These are phyloP conservation scores for Thalassoma bifasciatum DNA, from an alignment of 2,113 vertebrate genomes.

Conservation along the genomic window DNA sequence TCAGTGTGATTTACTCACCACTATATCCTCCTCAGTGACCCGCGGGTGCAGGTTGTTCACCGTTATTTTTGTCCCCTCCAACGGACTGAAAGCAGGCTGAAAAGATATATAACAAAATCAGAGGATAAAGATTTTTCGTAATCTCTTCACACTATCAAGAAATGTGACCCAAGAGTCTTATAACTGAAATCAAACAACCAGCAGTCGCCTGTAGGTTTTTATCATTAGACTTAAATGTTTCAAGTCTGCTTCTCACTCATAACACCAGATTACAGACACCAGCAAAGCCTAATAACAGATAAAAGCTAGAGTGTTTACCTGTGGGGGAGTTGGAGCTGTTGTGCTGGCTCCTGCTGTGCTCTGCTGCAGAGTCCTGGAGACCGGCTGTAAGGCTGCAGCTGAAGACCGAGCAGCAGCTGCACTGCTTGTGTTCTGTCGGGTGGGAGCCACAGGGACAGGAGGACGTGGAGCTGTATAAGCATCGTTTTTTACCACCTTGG, in stretches of 20 bases:
- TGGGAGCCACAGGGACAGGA: slow-evolving; percentile 73
- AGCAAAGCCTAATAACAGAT: background rate
- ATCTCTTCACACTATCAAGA: no score
- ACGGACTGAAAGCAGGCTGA: slow-evolving; percentile 90
- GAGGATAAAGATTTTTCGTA: background rate
- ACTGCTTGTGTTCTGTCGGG: slow-evolving; percentile 64
- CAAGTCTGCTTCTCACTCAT: no score
- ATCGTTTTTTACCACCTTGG: slow-evolving; percentile 98
- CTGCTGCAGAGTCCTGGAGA: slow-evolving; percentile 89
- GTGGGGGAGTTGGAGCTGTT: slow-evolving; percentile 76
- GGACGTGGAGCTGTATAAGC: slow-evolving; percentile 89
- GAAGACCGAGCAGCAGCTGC: slow-evolving; percentile 69
- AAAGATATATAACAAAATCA: slow-evolving; percentile 13
- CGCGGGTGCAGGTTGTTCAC: slow-evolving; percentile 97
- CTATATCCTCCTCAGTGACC: slow-evolving; percentile 98
- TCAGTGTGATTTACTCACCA: slow-evolving; percentile 85
- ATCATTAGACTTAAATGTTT: no score
- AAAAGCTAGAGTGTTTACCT: slow-evolving; percentile 67
- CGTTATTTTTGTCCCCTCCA: slow-evolving; percentile 98
- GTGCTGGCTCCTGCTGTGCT: slow-evolving; percentile 52
- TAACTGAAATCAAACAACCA: no score
- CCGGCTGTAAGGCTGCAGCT: slow-evolving; percentile 83
- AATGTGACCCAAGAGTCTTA: no score
- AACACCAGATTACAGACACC: no score
- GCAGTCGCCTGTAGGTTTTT: no score